Evolutionary conservation across 2,113 vertebrate genomes (phyloP), one percentile per base, ranked within the genome.

Genomic region (Otus sunia): DNA sequence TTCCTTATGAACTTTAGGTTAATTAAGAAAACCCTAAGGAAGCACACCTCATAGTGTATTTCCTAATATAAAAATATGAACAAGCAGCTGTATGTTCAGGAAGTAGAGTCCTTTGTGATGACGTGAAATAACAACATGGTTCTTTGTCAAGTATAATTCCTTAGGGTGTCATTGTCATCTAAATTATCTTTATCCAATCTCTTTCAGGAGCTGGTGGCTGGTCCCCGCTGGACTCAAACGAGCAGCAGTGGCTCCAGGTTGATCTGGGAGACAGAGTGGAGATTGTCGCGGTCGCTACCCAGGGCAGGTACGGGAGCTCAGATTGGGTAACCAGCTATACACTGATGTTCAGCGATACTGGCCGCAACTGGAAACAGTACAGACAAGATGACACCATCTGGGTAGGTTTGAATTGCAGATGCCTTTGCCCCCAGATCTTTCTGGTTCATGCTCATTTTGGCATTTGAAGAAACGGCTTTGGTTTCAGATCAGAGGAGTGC

Each of bases 341-440:
- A 6, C 98, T 99, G 50, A 99, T 99, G 97, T 99, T 98, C 98
- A 99, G 99, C 12, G 99, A 99, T 97, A 99, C 99, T 0, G 99
- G 99, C 34, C 98, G 97, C 63, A 98, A 98, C 94, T 99, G 99
- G 99, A 99, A 98, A 45, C 98, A 99, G 89, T 99, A 99, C 97
- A 96, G 98, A 41, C 98, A 99, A 45, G 99, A 99, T 27, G 98
- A 99, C 93, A 56, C 73, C 82, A 39, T 98, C 92, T 98, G 98
- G 98, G 98, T 98, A 98, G 79, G 98, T 96, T 36, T 43, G 67
- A 78, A 4, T 23, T 71, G 63, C 2, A 5, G 4, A 4, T 32
- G 62, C 45, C 55, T 69, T 76, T 64, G 92, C 30, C 14, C 23
- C 15, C 8, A 34, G 11, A 10, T 17, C 30, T 68, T 80, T 50